phyloP scores from a whole-genome alignment of 2,797 vertebrate genomes.

The Amphiprion clarkii region DNA sequence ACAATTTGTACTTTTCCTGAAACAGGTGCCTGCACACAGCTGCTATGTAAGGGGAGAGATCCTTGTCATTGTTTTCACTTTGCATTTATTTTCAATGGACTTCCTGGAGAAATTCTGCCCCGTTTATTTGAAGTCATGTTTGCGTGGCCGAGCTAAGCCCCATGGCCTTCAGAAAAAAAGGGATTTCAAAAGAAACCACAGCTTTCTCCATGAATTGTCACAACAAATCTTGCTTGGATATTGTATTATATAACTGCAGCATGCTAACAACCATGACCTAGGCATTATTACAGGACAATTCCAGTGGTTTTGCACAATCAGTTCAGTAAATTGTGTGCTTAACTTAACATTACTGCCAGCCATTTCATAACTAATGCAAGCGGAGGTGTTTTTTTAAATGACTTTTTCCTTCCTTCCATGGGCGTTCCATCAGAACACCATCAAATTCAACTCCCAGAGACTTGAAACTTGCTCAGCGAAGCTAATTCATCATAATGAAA shows the following conservation, averaged over 20 bases:
- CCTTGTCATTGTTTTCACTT: neutral
- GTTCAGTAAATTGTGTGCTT: slow-evolving; percentile 10
- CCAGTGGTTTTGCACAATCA: neutral
- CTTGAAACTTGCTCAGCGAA: neutral
- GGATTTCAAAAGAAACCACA: slow-evolving; percentile 21
- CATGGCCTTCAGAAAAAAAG: neutral
- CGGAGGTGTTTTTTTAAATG: neutral
- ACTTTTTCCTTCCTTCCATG: neutral
- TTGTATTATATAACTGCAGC: neutral
- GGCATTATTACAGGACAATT: neutral
- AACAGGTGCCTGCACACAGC: neutral
- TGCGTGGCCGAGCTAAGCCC: slow-evolving; percentile 15
- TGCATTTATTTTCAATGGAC: slow-evolving; percentile 8
- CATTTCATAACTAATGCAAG: slow-evolving; percentile 17
- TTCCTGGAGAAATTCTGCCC: slow-evolving; percentile 13
- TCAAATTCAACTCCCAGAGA: neutral
- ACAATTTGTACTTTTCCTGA: neutral
- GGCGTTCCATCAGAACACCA: neutral
- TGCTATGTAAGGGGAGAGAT: neutral
- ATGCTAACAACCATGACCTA: neutral
- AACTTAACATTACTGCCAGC: neutral
- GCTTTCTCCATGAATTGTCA: neutral
- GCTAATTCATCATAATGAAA: slow-evolving; percentile 4
- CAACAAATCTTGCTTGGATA: neutral
- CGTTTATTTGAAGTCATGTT: slow-evolving; percentile 4